These are phyloP conservation scores for Crax fasciolata DNA, from an alignment of 2,797 vertebrate genomes.

Conservation along the genomic window DNA sequence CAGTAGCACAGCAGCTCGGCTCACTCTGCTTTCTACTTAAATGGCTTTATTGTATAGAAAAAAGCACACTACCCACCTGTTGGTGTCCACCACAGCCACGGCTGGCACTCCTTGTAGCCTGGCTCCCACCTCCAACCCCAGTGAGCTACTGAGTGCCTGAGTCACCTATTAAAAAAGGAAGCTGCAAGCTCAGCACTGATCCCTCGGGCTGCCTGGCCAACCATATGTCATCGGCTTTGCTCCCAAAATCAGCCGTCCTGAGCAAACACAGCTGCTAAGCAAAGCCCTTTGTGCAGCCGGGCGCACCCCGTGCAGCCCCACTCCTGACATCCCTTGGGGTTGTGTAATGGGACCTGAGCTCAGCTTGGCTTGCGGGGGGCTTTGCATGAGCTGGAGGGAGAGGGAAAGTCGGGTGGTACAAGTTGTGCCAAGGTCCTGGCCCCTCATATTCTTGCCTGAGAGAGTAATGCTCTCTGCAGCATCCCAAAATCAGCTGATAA, in stretches of 20 bases:
- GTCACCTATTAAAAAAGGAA: constrained; percentile 74
- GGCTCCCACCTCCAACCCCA: constrained; percentile 46
- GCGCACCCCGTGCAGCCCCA: not conserved
- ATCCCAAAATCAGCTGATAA: rapidly evolving
- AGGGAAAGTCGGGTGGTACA: not conserved
- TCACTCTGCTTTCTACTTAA: not conserved
- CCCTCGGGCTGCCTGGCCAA: constrained; percentile 44
- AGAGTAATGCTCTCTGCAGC: rapidly evolving
- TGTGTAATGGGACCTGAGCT: constrained; percentile 16
- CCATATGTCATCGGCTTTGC: constrained; percentile 75
- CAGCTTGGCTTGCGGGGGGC: rapidly evolving
- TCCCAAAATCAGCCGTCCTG: constrained; percentile 65
- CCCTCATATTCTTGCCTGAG: rapidly evolving
- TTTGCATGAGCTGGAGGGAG: rapidly evolving
- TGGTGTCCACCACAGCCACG: constrained; percentile 43
- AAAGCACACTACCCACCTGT: constrained; percentile 73
- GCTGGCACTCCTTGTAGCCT: constrained; percentile 46
- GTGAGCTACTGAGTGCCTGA: constrained; percentile 43
- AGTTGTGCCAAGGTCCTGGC: not conserved
- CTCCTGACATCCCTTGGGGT: not conserved
- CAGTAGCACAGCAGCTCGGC: not conserved
- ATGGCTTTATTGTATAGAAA: not conserved
- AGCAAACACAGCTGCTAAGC: constrained; percentile 75
- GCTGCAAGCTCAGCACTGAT: constrained; percentile 81
- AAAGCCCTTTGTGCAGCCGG: constrained; percentile 65